Conservation (phyloP, 1,140 invertebrate genomes). For the Centruroides vittatus region DNA sequence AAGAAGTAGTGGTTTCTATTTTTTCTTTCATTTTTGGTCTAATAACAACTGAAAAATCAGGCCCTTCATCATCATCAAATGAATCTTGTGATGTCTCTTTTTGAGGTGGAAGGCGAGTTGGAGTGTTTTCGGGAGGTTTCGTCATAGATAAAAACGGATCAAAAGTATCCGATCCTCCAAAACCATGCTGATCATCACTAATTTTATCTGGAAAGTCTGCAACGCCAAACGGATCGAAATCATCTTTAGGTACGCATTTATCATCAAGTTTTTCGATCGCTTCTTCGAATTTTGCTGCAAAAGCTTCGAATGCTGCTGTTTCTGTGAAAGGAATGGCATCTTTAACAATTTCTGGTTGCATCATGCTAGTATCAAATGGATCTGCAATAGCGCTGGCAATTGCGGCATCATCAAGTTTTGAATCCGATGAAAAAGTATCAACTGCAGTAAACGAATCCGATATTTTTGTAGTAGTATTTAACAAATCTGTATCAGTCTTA, state of each 20-base stretch:
- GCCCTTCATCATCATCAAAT: slow-evolving; percentile 21
- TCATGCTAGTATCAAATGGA: slow-evolving; percentile 1
- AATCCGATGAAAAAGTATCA: slow-evolving; percentile 9
- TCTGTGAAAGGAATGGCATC: slow-evolving; percentile 17
- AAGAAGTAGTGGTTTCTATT: slow-evolving; percentile 1
- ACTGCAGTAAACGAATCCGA: slow-evolving; percentile 10
- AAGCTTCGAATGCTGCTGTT: slow-evolving; percentile 25
- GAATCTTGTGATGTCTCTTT: slow-evolving; percentile 17
- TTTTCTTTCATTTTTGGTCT: slow-evolving; percentile 19
- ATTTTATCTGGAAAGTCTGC: slow-evolving; percentile 12
- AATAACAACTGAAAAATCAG: slow-evolving; percentile 22
- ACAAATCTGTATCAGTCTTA: no score
- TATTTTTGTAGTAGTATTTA: background rate
- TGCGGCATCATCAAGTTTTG: slow-evolving; percentile 9
- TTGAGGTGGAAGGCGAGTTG: slow-evolving; percentile 9
- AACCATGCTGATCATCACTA: slow-evolving; percentile 19
- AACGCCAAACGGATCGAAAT: slow-evolving; percentile 40
- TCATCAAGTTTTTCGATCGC: slow-evolving; percentile 9
- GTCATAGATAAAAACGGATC: slow-evolving; percentile 52
- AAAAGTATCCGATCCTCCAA: slow-evolving; percentile 47
- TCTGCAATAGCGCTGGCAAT: background rate
- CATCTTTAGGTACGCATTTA: slow-evolving; percentile 29
- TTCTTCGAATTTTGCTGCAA: slow-evolving; percentile 22
- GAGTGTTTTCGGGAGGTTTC: background rate
- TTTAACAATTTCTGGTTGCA: slow-evolving; percentile 4